Conservation (phyloP, 23 tunicate species). For the Trididemnum miniatum region DNA sequence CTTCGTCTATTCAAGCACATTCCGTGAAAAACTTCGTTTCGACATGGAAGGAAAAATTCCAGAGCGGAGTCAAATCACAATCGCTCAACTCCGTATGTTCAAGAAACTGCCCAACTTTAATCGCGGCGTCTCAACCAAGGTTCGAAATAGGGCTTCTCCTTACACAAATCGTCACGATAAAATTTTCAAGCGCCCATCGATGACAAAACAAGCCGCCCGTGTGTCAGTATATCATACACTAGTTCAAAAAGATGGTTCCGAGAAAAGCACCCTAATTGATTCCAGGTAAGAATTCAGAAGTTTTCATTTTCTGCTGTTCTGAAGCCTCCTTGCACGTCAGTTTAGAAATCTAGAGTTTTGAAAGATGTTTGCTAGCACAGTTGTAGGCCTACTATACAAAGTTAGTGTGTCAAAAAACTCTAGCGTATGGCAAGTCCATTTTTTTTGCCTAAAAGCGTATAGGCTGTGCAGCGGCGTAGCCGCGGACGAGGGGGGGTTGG, state of each 20-base stretch:
- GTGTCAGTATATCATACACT: constrained; percentile 73
- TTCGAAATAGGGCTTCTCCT: background rate
- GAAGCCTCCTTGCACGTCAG: no score
- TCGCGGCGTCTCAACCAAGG: background rate
- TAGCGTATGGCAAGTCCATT: no score
- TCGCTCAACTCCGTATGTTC: constrained; percentile 77
- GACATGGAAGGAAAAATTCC: constrained; percentile 88
- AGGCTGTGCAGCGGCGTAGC: no score
- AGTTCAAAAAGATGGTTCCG: constrained; percentile 35
- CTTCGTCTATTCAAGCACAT: constrained; percentile 75
- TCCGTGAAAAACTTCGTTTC: constrained; percentile 65
- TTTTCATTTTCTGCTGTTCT: no score
- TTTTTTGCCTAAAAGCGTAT: no score
- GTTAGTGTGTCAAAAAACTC: no score
- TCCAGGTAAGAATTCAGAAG: constrained; percentile 44
- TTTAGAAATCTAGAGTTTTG: no score
- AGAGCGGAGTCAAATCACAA: constrained; percentile 45
- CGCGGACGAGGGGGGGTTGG: no score
- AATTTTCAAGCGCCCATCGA: constrained; percentile 14
- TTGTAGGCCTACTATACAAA: no score
- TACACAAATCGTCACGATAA: constrained; percentile 19
- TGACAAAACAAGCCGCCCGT: constrained; percentile 49
- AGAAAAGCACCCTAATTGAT: constrained; percentile 44
- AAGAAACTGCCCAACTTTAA: constrained; percentile 72
- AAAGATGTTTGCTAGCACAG: no score